Conservation (phyloP, 1,140 invertebrate species). For the Papilio helenus region DNA sequence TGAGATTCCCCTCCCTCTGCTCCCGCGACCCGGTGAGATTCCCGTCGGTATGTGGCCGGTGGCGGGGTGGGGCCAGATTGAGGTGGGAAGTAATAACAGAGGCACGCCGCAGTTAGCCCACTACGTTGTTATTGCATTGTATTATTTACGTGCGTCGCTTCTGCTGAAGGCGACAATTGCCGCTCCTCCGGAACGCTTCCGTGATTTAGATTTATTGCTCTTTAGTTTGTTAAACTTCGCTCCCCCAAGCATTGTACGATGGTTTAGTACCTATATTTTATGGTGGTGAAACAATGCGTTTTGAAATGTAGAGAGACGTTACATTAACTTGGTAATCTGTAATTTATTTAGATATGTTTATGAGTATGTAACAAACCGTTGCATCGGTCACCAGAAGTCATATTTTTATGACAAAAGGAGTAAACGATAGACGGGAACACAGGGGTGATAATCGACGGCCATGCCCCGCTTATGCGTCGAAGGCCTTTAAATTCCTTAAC, state of each 20-base stretch:
- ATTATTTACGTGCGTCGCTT: slow-evolving; percentile 71
- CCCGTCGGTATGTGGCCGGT: slow-evolving; percentile 34
- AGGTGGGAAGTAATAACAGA: slow-evolving; percentile 69
- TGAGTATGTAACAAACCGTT: no score
- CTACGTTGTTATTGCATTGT: slow-evolving; percentile 70
- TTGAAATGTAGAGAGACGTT: neutral
- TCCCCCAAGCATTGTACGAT: slow-evolving; percentile 16
- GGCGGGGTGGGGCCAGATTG: slow-evolving; percentile 33
- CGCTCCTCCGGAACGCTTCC: slow-evolving; percentile 30
- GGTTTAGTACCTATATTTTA: slow-evolving; percentile 14
- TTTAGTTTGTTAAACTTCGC: slow-evolving; percentile 29
- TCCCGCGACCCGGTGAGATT: slow-evolving; percentile 25
- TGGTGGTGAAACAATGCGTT: neutral
- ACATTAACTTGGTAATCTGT: neutral
- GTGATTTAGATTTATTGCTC: slow-evolving; percentile 39
- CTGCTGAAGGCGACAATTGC: slow-evolving; percentile 58
- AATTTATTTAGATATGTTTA: no score
- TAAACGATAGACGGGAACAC: no score
- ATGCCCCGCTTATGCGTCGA: no score
- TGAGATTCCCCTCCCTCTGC: neutral
- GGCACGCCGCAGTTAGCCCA: slow-evolving; percentile 63
- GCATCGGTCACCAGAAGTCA: no score
- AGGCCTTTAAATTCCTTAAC: no score
- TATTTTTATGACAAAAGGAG: no score
- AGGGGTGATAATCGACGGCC: no score